These are phyloP conservation scores for Drosophila sordidula DNA, from an alignment of 2,888 invertebrate genomes.

Conservation along the genomic window DNA sequence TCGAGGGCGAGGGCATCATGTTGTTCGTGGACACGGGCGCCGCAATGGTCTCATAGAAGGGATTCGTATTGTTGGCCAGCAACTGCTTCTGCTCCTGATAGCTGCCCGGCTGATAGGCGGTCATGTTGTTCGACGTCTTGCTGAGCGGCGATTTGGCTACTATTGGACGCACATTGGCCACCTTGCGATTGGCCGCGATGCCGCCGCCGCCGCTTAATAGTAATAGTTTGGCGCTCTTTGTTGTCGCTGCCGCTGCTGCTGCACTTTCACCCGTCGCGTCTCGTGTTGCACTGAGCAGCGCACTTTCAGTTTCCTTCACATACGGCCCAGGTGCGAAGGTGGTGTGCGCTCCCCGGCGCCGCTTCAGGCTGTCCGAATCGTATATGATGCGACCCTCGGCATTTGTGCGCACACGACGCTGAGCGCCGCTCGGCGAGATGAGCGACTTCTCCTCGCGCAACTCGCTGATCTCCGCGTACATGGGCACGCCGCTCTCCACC, in stretches of 20 bases:
- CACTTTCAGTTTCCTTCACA: conserved; percentile 89
- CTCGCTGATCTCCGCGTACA: conserved; percentile 83
- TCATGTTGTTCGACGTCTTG: conserved; percentile 29
- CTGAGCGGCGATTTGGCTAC: conserved; percentile 71
- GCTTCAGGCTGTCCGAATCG: conserved; percentile 93
- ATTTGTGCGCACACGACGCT: conserved; percentile 90
- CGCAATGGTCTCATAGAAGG: conserved; percentile 76
- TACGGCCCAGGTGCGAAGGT: conserved; percentile 95
- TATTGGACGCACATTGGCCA: conserved; percentile 84
- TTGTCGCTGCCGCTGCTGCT: conserved; percentile 29
- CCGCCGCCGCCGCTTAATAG: conserved; percentile 79
- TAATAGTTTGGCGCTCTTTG: conserved; percentile 69
- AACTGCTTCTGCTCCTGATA: conserved; percentile 77
- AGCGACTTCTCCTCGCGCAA: conserved; percentile 75
- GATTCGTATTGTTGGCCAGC: conserved; percentile 80
- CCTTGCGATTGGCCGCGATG: conserved; percentile 78
- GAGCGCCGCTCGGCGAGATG: conserved; percentile 44
- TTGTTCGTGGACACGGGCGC: conserved; percentile 43
- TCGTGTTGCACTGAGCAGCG: conserved; percentile 70
- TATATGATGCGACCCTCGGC: conserved; percentile 95
- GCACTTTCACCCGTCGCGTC: conserved; percentile 71
- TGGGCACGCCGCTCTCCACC: conserved; percentile 63
- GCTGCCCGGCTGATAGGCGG: conserved; percentile 50
- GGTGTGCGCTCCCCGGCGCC: conserved; percentile 91
- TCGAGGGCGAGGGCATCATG: conserved; percentile 82